These are phyloP conservation scores for Melinopterus prodromus DNA, from an alignment of 2,888 invertebrate species.

Conservation along the genomic window DNA sequence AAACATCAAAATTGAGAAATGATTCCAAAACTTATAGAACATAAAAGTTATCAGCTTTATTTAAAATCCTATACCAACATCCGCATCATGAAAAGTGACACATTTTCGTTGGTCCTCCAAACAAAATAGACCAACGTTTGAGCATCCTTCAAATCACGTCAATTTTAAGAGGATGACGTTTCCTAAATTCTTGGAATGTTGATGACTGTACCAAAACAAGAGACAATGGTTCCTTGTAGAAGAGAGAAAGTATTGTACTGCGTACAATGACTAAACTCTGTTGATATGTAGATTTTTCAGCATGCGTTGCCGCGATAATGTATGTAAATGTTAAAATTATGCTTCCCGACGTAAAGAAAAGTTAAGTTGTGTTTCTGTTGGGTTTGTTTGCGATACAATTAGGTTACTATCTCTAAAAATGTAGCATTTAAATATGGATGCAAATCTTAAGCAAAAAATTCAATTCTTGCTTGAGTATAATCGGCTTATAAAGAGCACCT, in stretches of 20 bases:
- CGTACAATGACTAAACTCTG: neutral
- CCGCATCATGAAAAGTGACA: neutral
- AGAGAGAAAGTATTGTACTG: neutral
- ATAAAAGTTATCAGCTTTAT: no score
- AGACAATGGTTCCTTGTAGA: neutral
- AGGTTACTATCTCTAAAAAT: neutral
- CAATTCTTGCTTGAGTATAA: neutral
- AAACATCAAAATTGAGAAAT: no score
- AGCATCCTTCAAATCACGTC: neutral
- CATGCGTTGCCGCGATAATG: neutral
- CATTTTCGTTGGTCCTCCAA: neutral
- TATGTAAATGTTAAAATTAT: slow-evolving; percentile 4
- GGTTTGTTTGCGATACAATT: neutral
- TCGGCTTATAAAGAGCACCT: neutral
- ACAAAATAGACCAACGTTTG: neutral
- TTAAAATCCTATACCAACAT: neutral
- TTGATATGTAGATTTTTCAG: neutral
- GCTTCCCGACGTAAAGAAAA: neutral
- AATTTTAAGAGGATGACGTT: neutral
- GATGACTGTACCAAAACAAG: neutral
- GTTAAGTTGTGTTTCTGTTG: neutral
- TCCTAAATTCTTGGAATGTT: neutral
- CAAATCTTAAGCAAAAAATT: neutral
- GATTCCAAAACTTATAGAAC: no score
- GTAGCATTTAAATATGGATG: neutral